Base-by-base conservation (phyloP, 2,113 vertebrate genomes). In the Festucalex cinctus region DNA sequence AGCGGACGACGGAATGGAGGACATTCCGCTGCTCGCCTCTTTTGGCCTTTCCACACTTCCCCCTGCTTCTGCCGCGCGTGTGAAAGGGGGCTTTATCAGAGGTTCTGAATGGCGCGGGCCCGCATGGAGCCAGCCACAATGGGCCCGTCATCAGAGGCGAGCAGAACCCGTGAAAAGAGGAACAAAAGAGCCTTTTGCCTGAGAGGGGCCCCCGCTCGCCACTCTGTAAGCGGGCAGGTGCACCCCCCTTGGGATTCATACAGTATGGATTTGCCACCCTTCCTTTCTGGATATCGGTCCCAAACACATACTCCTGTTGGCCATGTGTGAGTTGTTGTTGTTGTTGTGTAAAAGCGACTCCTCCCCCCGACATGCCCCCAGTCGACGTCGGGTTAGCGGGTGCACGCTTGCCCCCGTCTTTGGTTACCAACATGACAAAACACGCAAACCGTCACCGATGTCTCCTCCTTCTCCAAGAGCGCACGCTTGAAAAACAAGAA, bases 41-140 rank as follows among this genome's bases (percentile, higher is more conserved):
- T 85, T 70, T 77, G 75, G 74, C 28, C 78, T 81, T 81, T 84
- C 82, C 83, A 81, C 69, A 77, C 84, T 79, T 72, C 77, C 60
- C 70, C 73, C 73, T 69, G 71, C 68, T 79, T 62, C 69, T 66
- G 67, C 73, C 65, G 78, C 60, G 69, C 64, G 46, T 60, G 77
- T 90, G 86, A 90, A 90, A 88, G 76, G 88, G 71, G 63, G 73
- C 88, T 89, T 90, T 89, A 89, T 90, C 82, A 74, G 73, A 54
- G 10, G 62, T 65, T 56, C 77, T 88, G 88, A 90, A 89, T 88
- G 86, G 80, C 81, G 75, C 82, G 82, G 82, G 84, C 88, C 86
- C 77, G 73, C 54, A 77, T 80, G 85, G 85, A 88, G 68, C 75
- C 74, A 14, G 19, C 68, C 75, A 90, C 85, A 90, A 90, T 88